Evolutionary conservation across 2,797 vertebrate species (phyloP), one percentile per base, ranked within the genome.

Genomic region (Nyctalus aviator): DNA sequence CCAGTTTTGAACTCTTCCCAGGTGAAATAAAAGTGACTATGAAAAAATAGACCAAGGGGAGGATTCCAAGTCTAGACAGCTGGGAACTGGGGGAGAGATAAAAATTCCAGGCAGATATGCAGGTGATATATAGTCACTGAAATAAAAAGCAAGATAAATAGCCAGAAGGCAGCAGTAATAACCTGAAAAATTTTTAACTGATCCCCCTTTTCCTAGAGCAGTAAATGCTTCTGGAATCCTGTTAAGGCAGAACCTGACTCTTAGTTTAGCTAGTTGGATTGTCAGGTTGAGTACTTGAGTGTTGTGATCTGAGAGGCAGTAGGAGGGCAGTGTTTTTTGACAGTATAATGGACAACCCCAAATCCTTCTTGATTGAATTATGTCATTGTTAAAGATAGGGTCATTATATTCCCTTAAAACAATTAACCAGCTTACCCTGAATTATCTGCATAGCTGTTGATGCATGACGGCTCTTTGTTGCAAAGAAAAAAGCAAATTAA

Each of bases 341-440:
- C 93, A 95, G 53, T 27, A 37, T 95, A 94, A 94, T 93, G 35
- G 77, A 94, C 88, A 37, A 90, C 55, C 46, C 76, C 9, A 94
- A 95, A 91, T 95, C 79, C 73, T 62, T 84, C 92, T 93, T 95
- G 68, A 94, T 93, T 93, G 91, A 95, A 95, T 95, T 91, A 93
- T 88, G 64, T 95, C 89, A 85, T 76, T 68, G 41, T 93, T 93
- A 94, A 93, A 95, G 73, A 88, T 88, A 94, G 75, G 73, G 46
- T n/a, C 35, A 73, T 94, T 96, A 90, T 90, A 79, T 64, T 85
- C 57, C 94, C 73, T 88, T 95, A 79, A 95, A 95, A 86, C 44
- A 96, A 90, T 96, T 93, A 97, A 95, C 76, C 27, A 93, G 27
- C 90, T 96, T 96, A 76, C 5, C 78, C 72, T 93, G 88, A 91